Evolutionary conservation across 2,113 vertebrate genomes (phyloP), one percentile per base, ranked within the genome.

Genomic region (Numida meleagris): DNA sequence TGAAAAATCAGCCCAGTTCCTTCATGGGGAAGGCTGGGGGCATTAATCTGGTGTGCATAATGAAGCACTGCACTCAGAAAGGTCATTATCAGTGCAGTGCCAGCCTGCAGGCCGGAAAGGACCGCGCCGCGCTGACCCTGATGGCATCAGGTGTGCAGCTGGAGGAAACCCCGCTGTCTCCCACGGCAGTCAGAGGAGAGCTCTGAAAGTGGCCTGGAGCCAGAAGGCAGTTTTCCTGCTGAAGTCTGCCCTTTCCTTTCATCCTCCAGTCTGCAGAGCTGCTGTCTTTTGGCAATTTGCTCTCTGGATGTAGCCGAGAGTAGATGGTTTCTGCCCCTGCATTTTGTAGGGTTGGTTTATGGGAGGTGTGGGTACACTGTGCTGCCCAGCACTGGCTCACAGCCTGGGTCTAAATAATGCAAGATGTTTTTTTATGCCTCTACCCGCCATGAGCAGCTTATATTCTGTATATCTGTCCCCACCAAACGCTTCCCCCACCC

Each of bases 21-120:
- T 91, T 62, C 82, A 65, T 68, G 76, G 65, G 88, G 45, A 84
- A 95, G 40, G 36, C 63, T 87, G 29, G 38, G 46, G 51, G 46
- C 76, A 77, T 86, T 93, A 58, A 59, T 55, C 24, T 48, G 46
- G 7, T 33, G 34, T 46, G 61, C 0, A 2, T 36, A 55, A 61
- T 1, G 7, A 90, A 63, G 13, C 46, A 33, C 15, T 27, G 4
- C 0, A 1, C 50, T 76, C 2, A 9, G 21, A 45, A 85, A 10
- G 19, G 31, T 24, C 53, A 5, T 25, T 61, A 8, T 13, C 31
- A 42, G 34, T n/a, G 16, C 10, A 21, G 8, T 31, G 36, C 24
- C 45, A 79, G 34, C 34, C 38, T 55, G 17, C 18, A 45, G 14
- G 36, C 36, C 18, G 23, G 46, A 23, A 58, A 43, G 61, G 42